Percentiles rank a stretch among this genome's conserved stretches.
Evolutionary conservation across 2,888 invertebrate species (phyloP).

Genomic region (Phania funesta): DNA sequence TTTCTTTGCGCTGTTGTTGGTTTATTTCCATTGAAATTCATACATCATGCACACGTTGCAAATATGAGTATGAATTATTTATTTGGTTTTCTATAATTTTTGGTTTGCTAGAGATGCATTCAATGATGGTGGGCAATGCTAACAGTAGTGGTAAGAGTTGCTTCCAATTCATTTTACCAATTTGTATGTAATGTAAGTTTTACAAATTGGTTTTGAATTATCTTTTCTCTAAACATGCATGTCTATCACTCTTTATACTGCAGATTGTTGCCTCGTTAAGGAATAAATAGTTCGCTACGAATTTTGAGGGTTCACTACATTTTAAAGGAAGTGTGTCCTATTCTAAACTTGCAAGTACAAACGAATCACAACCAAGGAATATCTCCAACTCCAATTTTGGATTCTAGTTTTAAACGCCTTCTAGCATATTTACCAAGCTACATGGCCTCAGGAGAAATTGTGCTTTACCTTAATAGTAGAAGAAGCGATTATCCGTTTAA

Average conservation of each 20-base stretch:
- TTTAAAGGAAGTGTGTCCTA: too few species aligned
- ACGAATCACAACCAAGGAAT: too few species aligned
- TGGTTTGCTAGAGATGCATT: background rate
- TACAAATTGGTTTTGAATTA: conserved; percentile 30
- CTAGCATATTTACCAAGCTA: too few species aligned
- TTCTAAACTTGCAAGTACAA: too few species aligned
- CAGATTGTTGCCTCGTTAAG: conserved; percentile 27
- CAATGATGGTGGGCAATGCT: conserved; percentile 17
- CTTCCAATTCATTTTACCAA: conserved; percentile 17
- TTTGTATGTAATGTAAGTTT: conserved; percentile 10
- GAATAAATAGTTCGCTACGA: background rate
- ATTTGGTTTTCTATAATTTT: conserved; percentile 18
- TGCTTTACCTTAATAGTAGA: too few species aligned
- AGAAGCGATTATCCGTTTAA: too few species aligned
- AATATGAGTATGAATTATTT: conserved; percentile 35
- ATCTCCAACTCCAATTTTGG: too few species aligned
- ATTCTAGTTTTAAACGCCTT: too few species aligned
- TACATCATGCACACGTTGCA: conserved; percentile 71
- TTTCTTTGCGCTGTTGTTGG: conserved; percentile 61
- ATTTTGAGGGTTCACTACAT: background rate
- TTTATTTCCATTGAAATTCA: conserved; percentile 72
- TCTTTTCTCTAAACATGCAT: conserved; percentile 12
- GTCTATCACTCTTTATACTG: conserved; percentile 43
- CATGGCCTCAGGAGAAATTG: too few species aligned
- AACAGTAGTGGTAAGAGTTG: background rate